Evolutionary conservation across 2,888 invertebrate species (phyloP), one percentile per base, ranked within the genome.

Genomic region (Parthenolecanium corni): DNA sequence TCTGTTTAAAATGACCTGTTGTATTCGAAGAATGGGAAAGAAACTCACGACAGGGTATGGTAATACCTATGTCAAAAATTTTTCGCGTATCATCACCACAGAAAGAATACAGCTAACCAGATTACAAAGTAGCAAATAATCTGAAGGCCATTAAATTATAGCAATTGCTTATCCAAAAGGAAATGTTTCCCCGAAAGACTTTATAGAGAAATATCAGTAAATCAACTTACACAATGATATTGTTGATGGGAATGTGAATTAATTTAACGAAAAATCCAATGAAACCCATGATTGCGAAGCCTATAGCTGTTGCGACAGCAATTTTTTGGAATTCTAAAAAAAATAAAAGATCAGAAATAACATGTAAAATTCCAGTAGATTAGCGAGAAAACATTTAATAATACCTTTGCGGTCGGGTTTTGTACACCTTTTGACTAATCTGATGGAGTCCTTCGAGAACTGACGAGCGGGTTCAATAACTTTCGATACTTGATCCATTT

Each of bases 221-320:
- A 31, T 31, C n/a, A 31, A 89, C 89, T 74, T 87, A 89, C 73
- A 92, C 91, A 75, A 91, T 91, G 73, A 92, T 91, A 76, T 91
- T 91, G 77, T 93, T 93, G 77, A 98, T 98, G 68, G 98, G 98
- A 76, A 98, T 98, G 76, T 98, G 98, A 76, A 98, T 98, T 70
- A 98, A 81, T 78, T 99, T 99, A 40, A 98, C 98, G 71, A 98
- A 98, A 81, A 98, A 98, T 70, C 98, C 98, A 74, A 98, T 98
- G 78, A 98, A 98, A 64, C 98, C 98, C 98, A 98, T 98, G 75
- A 98, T 96, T 76, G 93, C 95, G 80, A 98, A 98, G 64, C 98
- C 98, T 72, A 98, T 95, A 3, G 97, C 97, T 65, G 98, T 98
- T 64, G 98, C 98, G 70, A 97, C 89, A 24, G 97, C 98, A 72